A percentile compares a stretch with the other conserved stretches of the same genome.
Conservation (phyloP, 2,797 vertebrate species). For the Oreochromis mossambicus region DNA sequence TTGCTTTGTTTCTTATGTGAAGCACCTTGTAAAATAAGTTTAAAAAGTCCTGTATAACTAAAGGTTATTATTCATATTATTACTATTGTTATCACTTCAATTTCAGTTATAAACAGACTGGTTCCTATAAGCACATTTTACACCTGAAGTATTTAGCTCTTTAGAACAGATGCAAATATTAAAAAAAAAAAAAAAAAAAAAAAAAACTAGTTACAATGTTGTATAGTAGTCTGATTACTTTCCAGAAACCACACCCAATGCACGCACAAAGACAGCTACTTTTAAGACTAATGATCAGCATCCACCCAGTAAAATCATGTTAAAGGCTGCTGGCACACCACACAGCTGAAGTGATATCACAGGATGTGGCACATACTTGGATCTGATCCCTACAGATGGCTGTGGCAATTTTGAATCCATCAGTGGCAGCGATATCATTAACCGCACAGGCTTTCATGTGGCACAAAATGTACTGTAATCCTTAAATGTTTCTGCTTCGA, state of each 20-base stretch:
- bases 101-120: not conserved
- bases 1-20: not conserved
- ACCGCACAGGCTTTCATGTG: conserved; percentile 41
- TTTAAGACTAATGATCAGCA: conserved; percentile 1
- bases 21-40: not conserved
- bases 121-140: not conserved
- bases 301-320: not conserved
- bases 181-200: fast-evolving
- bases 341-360: conserved; percentile 44
- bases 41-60: not conserved
- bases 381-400: conserved; percentile 67
- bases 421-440: conserved; percentile 48
- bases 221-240: not conserved
- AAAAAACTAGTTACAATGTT: not conserved
- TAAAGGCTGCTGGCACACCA: conserved; percentile 25
- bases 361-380: conserved; percentile 60
- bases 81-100: not conserved
- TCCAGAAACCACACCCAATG: not conserved
- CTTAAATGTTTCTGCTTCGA: conserved; percentile 44
- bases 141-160: not conserved
- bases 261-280: not conserved
- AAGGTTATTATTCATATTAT: not conserved
- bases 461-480: conserved; percentile 54
- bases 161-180: not conserved
- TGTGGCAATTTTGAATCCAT: conserved; percentile 44